These are phyloP conservation scores for Lycia hirtaria DNA, from an alignment of 2,888 invertebrate species.

Conservation along the genomic window DNA sequence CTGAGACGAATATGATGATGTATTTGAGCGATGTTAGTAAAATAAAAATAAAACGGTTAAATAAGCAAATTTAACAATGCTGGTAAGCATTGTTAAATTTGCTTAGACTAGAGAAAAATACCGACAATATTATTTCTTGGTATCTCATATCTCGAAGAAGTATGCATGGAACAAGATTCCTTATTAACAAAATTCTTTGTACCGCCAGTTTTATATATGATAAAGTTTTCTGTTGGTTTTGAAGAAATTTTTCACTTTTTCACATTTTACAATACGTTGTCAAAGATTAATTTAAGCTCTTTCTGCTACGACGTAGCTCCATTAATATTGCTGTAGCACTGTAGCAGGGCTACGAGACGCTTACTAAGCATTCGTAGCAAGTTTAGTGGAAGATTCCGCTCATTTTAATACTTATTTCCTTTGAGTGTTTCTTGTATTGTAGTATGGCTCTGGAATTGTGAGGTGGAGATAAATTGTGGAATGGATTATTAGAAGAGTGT, in stretches of 20 bases:
- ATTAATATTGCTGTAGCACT: constrained; percentile 31
- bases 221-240: constrained; percentile 43
- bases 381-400: constrained; percentile 38
- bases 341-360: constrained; percentile 35
- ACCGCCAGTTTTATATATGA: not conserved
- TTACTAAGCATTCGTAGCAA: constrained; percentile 37
- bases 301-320: constrained; percentile 36
- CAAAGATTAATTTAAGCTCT: constrained; percentile 53
- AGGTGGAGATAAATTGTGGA: constrained; percentile 22
- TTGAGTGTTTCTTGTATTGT: constrained; percentile 37
- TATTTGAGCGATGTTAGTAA: too few relatives aligned
- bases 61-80: too few relatives aligned
- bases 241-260: constrained; percentile 50
- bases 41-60: too few relatives aligned
- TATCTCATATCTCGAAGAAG: too few relatives aligned
- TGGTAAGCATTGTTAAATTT: too few relatives aligned
- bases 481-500: constrained; percentile 15
- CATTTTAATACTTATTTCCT: constrained; percentile 47
- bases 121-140: too few relatives aligned
- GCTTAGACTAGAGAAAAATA: too few relatives aligned
- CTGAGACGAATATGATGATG: too few relatives aligned
- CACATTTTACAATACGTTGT: constrained; percentile 52
- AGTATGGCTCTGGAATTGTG: constrained; percentile 24
- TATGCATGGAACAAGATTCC: too few relatives aligned
- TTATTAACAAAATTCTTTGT: not conserved